Conservation (phyloP, 2,113 vertebrate genomes). For the Entelurus aequoreus region DNA sequence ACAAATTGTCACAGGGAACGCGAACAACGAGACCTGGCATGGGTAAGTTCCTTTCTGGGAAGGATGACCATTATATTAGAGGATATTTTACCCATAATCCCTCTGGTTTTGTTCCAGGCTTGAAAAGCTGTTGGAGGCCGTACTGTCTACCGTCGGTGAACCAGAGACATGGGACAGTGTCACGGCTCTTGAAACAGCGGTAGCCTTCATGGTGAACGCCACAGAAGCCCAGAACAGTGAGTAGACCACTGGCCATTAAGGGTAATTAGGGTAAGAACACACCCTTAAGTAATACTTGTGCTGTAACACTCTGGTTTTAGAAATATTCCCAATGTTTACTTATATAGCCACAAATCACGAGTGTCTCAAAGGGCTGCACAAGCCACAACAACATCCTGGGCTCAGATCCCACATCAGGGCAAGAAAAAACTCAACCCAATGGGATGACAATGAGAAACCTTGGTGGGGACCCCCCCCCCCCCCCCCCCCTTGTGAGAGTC, state of each 20-base stretch:
- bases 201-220: constrained; percentile 16
- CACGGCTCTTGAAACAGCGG: constrained; percentile 29
- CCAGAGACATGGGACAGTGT: constrained; percentile 38
- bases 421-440: too few relatives aligned
- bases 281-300: too few relatives aligned
- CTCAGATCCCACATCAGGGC: too few relatives aligned
- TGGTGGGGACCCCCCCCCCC: too few relatives aligned
- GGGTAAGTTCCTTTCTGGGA: constrained; percentile 37
- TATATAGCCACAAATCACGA: too few relatives aligned
- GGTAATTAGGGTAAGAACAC: not conserved
- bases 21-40: constrained; percentile 57
- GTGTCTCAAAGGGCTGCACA: too few relatives aligned
- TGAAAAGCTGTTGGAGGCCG: constrained; percentile 35
- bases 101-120: constrained; percentile 49
- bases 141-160: constrained; percentile 46
- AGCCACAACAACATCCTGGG: too few relatives aligned
- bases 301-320: too few relatives aligned
- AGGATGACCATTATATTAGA: not conserved
- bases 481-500: too few relatives aligned
- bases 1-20: constrained; percentile 48
- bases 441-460: too few relatives aligned
- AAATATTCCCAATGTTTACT: too few relatives aligned
- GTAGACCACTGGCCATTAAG: constrained; percentile 4
- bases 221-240: constrained; percentile 58
- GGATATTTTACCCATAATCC: not conserved